Percentiles rank a stretch among this genome's conserved stretches.
Conservation (phyloP, 1,140 invertebrate species). For the Cotesia chilonis region DNA sequence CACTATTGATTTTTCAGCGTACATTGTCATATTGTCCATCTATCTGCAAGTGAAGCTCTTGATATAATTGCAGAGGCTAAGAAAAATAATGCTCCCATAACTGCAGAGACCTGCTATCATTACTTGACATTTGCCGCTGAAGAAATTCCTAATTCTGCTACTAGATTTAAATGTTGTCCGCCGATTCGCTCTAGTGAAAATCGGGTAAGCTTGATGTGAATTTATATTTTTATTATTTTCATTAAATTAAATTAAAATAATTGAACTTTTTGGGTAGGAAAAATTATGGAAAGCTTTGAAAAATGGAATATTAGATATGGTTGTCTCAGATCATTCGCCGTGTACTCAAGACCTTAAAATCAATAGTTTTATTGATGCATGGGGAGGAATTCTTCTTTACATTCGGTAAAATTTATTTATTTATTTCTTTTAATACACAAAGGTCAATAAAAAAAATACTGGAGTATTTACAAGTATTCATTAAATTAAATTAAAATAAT, state of each 20-base stretch:
- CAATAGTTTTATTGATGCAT: conserved; percentile 74
- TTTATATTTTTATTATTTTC: conserved; percentile 1
- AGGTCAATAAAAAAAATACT: too few species aligned
- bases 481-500: conserved; percentile 32
- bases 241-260: conserved; percentile 24
- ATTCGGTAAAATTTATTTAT: conserved; percentile 66
- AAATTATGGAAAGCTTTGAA: conserved; percentile 71
- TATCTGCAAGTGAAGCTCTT: conserved; percentile 72
- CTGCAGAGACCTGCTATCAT: conserved; percentile 78
- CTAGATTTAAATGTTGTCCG: conserved; percentile 78
- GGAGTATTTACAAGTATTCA: background rate
- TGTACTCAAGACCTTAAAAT: conserved; percentile 72
- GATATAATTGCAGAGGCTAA: conserved; percentile 63
- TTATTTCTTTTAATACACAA: too few species aligned
- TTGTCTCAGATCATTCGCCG: conserved; percentile 80
- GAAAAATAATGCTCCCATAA: conserved; percentile 63
- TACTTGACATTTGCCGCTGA: conserved; percentile 74
- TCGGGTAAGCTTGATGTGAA: conserved; percentile 58
- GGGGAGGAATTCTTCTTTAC: conserved; percentile 78
- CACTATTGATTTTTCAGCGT: conserved; percentile 60
- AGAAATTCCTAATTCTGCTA: conserved; percentile 69
- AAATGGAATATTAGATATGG: conserved; percentile 70
- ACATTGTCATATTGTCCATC: conserved; percentile 76
- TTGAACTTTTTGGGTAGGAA: conserved; percentile 59
- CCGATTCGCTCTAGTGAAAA: conserved; percentile 73